Conservation (phyloP, 1,140 invertebrate genomes). For the Leptestheria dahalacensis region DNA sequence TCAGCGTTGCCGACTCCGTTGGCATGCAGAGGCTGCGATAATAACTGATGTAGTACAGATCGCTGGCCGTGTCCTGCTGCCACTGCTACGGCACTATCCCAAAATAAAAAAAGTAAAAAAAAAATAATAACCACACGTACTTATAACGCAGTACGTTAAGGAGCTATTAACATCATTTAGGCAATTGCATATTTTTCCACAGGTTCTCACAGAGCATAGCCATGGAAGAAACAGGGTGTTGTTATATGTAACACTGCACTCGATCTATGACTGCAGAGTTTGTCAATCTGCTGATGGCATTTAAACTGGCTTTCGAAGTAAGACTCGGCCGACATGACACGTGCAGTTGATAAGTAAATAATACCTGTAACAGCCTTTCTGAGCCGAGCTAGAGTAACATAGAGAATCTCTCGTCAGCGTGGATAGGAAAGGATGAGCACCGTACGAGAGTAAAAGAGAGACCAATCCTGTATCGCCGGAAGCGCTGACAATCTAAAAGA, state of each 20-base stretch:
- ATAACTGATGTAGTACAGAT: slow-evolving; percentile 52
- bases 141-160: no score
- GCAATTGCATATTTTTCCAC: no score
- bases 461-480: slow-evolving; percentile 66
- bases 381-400: slow-evolving; percentile 67
- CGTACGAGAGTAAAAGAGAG: slow-evolving; percentile 56
- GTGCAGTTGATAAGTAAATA: background rate
- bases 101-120: no score
- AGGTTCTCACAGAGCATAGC: no score
- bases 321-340: no score
- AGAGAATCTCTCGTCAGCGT: slow-evolving; percentile 64
- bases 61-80: slow-evolving; percentile 71
- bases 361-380: slow-evolving; percentile 62
- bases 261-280: no score
- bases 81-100: slow-evolving; percentile 65
- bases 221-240: no score
- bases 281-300: no score
- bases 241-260: no score
- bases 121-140: no score
- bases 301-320: no score
- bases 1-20: slow-evolving; percentile 46
- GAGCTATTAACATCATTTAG: no score
- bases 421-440: slow-evolving; percentile 70
- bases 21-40: slow-evolving; percentile 53
- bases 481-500: slow-evolving; percentile 46